These are phyloP conservation scores for Papilio polyxenes DNA, from an alignment of 1,140 invertebrate genomes.

Conservation along the genomic window DNA sequence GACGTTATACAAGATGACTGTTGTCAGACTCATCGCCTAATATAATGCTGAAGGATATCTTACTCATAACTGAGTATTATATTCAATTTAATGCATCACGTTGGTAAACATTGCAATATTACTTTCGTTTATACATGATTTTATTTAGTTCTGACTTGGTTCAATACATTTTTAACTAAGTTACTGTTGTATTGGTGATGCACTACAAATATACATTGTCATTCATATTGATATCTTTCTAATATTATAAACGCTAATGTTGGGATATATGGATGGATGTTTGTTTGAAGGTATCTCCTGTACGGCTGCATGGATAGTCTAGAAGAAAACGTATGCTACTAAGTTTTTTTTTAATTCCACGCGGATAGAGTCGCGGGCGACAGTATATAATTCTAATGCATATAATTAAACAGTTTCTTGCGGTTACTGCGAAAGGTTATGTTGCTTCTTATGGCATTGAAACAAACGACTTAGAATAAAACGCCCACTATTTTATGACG, in stretches of 20 bases:
- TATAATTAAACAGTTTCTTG: neutral
- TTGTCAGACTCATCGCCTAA: conserved; percentile 53
- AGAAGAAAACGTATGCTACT: too few relatives aligned
- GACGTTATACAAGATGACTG: conserved; percentile 37
- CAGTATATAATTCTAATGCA: neutral
- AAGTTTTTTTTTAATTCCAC: too few relatives aligned
- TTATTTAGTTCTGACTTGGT: neutral
- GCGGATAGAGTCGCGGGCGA: neutral
- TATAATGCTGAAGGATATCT: conserved; percentile 44
- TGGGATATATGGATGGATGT: too few relatives aligned
- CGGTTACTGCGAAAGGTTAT: neutral
- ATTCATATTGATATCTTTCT: too few relatives aligned
- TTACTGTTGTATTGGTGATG: neutral
- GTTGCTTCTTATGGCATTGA: neutral
- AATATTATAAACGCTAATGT: neutral
- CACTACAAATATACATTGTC: neutral
- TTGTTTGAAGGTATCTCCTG: too few relatives aligned
- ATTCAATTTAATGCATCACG: neutral
- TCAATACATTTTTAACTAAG: neutral
- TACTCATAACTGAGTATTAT: conserved; percentile 15
- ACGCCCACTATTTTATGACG: neutral
- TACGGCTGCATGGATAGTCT: too few relatives aligned
- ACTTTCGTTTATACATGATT: neutral
- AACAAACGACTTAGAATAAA: neutral
- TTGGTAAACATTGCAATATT: neutral